phyloP scores from a whole-genome alignment of 2,113 vertebrate genomes.

The Rhinopomastus cyanomelas region DNA sequence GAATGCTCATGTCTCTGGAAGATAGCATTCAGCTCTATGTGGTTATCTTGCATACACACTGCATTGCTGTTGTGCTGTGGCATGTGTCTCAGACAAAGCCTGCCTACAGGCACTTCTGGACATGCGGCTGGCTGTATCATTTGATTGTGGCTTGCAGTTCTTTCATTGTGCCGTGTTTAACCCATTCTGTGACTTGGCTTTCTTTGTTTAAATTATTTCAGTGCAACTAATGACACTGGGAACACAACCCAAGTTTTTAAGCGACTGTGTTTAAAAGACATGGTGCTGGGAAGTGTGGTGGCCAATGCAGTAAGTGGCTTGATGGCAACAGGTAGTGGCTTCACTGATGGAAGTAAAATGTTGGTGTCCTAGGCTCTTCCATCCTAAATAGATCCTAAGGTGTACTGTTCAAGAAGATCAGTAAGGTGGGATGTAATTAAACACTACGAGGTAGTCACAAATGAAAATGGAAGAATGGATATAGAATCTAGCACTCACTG shows the following conservation, averaged over 20 bases:
- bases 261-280: not conserved
- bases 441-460: not conserved
- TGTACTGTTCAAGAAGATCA: not conserved
- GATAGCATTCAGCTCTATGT: conserved; percentile 17
- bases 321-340: not conserved
- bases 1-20: not conserved
- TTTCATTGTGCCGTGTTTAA: conserved; percentile 5
- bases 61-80: not conserved
- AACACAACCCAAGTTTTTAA: not conserved
- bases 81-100: conserved; percentile 1
- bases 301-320: not conserved
- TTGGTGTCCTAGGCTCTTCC: not conserved
- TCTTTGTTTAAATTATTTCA: not conserved
- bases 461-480: not conserved
- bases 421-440: not conserved
- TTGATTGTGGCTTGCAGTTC: conserved; percentile 21
- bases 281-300: not conserved
- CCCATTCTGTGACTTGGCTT: not conserved
- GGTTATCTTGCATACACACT: conserved; percentile 39
- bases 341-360: not conserved
- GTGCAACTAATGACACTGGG: not conserved
- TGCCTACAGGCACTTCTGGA: conserved; percentile 36
- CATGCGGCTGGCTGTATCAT: conserved; percentile 1
- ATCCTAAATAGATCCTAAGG: not conserved
- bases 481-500: not conserved